phyloP scores from a whole-genome alignment of 2,888 invertebrate genomes.

The Theodoxus fluviatilis region DNA sequence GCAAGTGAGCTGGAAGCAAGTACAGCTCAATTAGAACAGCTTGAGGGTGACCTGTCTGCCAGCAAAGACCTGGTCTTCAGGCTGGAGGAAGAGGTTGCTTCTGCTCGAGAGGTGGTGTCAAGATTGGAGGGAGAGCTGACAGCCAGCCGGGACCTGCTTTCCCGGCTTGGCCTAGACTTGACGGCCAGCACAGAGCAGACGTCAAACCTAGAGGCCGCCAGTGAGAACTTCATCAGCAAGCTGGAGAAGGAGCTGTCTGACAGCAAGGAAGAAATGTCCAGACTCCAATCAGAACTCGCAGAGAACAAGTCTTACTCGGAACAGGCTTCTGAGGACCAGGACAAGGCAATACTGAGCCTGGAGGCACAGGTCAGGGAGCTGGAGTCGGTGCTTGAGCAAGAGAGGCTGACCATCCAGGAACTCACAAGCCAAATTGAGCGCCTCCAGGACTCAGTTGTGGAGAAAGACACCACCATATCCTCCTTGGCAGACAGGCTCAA shows the following conservation, averaged over 20 bases:
- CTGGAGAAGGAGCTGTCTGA: constrained; percentile 37
- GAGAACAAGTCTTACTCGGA: no score
- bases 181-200: constrained; percentile 36
- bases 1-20: no score
- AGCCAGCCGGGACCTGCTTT: constrained; percentile 31
- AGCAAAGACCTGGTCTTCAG: constrained; percentile 10
- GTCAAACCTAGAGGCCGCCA: constrained; percentile 30
- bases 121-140: constrained; percentile 37
- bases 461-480: no score
- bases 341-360: no score
- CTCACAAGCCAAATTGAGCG: no score
- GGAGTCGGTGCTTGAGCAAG: no score
- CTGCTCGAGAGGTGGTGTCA: constrained; percentile 29
- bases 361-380: no score
- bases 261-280: constrained; percentile 30
- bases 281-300: constrained; percentile 38
- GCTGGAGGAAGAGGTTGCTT: constrained; percentile 32
- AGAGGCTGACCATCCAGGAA: no score
- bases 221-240: constrained; percentile 31
- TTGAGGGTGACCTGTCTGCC: constrained; percentile 5
- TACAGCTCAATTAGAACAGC: no score
- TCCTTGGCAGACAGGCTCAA: no score
- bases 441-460: no score
- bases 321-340: background rate
- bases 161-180: no score